These are phyloP conservation scores for Drosophila elegans DNA, from an alignment of 1,140 invertebrate genomes.

Conservation along the genomic window DNA sequence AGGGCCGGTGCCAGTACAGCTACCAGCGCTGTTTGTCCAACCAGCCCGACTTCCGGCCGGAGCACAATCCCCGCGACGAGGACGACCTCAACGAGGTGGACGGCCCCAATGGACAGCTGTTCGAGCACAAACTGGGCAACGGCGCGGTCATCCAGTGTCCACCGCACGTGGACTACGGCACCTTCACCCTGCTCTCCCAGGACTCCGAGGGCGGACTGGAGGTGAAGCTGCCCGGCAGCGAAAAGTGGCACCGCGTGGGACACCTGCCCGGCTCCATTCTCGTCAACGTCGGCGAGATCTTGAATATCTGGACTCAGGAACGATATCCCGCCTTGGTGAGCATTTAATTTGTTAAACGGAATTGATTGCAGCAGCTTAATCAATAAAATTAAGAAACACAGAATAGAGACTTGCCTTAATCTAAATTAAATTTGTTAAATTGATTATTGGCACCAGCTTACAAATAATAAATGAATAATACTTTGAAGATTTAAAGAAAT, in stretches of 20 bases:
- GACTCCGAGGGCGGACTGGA: slow-evolving; percentile 88
- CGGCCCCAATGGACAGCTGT: slow-evolving; percentile 51
- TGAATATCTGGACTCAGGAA: slow-evolving; percentile 91
- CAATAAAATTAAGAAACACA: too few relatives aligned
- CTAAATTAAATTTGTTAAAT: too few relatives aligned
- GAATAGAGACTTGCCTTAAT: too few relatives aligned
- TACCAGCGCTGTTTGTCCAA: slow-evolving; percentile 83
- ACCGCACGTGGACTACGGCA: slow-evolving; percentile 90
- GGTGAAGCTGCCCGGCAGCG: slow-evolving; percentile 88
- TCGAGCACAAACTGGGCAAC: slow-evolving; percentile 68
- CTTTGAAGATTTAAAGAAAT: too few relatives aligned
- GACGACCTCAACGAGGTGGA: slow-evolving; percentile 74
- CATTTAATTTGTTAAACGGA: too few relatives aligned
- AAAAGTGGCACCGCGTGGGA: slow-evolving; percentile 90
- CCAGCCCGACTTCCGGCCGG: slow-evolving; percentile 79
- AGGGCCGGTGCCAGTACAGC: slow-evolving; percentile 82
- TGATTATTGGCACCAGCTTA: too few relatives aligned
- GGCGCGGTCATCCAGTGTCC: slow-evolving; percentile 88
- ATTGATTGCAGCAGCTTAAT: too few relatives aligned
- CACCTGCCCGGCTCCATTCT: slow-evolving; percentile 92
- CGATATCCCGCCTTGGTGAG: slow-evolving; percentile 89
- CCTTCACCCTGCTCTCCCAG: slow-evolving; percentile 90
- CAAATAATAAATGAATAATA: too few relatives aligned
- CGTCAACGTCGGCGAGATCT: slow-evolving; percentile 91
- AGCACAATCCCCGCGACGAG: slow-evolving; percentile 75